phyloP scores from a whole-genome alignment of 2,113 vertebrate genomes.

The Leptobrachium leishanense region DNA sequence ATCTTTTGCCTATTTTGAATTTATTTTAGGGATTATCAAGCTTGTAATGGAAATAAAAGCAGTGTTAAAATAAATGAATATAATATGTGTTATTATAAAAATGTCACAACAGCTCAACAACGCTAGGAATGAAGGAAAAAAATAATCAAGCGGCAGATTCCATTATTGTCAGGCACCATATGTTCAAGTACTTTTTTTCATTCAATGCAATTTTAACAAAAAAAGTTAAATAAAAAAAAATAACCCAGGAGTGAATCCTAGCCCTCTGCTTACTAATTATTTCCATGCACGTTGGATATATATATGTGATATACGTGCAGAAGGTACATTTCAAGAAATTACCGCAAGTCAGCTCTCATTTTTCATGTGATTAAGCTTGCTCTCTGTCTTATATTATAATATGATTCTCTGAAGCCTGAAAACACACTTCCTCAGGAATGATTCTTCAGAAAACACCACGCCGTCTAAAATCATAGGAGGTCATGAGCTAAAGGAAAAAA shows the following conservation, averaged over 20 bases:
- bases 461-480: conserved; percentile 25
- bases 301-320: conserved; percentile 17
- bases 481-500: conserved; percentile 30
- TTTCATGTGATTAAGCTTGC: conserved; percentile 34
- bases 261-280: conserved; percentile 10
- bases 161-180: conserved; percentile 4
- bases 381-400: conserved; percentile 17
- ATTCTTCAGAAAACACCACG: conserved; percentile 16
- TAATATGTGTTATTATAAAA: background rate
- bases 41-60: too few relatives aligned
- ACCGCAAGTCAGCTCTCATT: conserved; percentile 34
- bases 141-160: conserved; percentile 3
- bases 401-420: conserved; percentile 21
- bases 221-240: background rate
- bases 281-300: conserved; percentile 13
- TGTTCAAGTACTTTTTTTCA: background rate
- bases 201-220: background rate
- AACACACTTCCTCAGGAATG: conserved; percentile 26
- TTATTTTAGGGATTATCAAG: too few relatives aligned
- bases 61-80: background rate
- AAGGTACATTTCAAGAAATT: conserved; percentile 42
- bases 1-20: too few relatives aligned
- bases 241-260: background rate
- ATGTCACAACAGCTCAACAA: background rate
- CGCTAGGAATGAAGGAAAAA: background rate